Conservation (phyloP, 2,797 vertebrate genomes). For the Gambusia yucatana region DNA sequence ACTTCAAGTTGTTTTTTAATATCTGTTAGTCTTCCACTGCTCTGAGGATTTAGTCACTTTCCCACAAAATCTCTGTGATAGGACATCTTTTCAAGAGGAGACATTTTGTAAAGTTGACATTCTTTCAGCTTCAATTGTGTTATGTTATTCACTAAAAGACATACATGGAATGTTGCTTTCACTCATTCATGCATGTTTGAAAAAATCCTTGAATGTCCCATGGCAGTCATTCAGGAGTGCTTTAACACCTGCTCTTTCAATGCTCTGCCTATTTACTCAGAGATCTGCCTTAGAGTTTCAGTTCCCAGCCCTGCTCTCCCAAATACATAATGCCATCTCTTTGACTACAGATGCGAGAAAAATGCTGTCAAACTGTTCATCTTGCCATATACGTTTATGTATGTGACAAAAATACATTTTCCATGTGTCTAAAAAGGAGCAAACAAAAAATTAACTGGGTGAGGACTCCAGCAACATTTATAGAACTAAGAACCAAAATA, state of each 20-base stretch:
- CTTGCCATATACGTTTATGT: neutral
- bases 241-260: too few species aligned
- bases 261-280: too few species aligned
- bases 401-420: neutral
- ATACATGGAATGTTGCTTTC: too few species aligned
- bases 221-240: too few species aligned
- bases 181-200: too few species aligned
- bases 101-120: too few species aligned
- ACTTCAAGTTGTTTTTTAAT: neutral
- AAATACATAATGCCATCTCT: too few species aligned
- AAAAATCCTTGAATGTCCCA: too few species aligned
- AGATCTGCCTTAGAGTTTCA: too few species aligned
- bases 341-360: neutral
- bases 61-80: neutral
- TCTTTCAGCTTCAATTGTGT: too few species aligned
- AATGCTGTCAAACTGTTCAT: neutral
- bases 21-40: neutral
- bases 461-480: neutral
- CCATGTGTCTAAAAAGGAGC: neutral
- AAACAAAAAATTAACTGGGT: neutral
- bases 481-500: neutral
- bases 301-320: too few species aligned
- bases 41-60: neutral
- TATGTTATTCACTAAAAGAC: too few species aligned
- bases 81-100: neutral